A percentile compares a stretch with the other conserved stretches of the same genome.
These are phyloP conservation scores for Puntigrus tetrazona DNA, from an alignment of 2,113 vertebrate species.

Conservation along the genomic window DNA sequence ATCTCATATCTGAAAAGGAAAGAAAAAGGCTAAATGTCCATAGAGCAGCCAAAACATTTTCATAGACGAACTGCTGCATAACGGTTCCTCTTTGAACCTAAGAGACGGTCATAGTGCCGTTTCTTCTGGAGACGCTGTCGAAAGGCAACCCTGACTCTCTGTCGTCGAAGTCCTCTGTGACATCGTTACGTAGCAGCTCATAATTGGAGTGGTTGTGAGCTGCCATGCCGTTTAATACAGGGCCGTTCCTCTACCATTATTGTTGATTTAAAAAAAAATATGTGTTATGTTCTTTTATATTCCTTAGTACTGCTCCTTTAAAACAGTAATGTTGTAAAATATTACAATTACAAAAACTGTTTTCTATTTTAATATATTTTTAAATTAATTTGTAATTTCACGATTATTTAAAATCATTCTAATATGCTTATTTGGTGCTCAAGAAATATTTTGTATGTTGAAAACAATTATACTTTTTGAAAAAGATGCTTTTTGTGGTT, in stretches of 20 bases:
- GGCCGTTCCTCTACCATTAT: slow-evolving; percentile 66
- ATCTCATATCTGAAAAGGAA: slow-evolving; percentile 25
- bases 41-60: slow-evolving; percentile 21
- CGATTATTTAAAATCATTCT: background rate
- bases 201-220: slow-evolving; percentile 71
- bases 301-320: background rate
- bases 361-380: background rate
- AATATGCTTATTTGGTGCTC: background rate
- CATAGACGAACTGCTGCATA: background rate
- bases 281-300: background rate
- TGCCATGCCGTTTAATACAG: slow-evolving; percentile 76
- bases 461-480: background rate
- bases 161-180: slow-evolving; percentile 75
- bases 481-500: background rate
- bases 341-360: background rate
- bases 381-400: background rate
- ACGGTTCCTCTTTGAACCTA: slow-evolving; percentile 61
- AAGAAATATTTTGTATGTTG: background rate
- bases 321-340: background rate
- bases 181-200: slow-evolving; percentile 78
- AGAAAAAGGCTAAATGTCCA: slow-evolving; percentile 31
- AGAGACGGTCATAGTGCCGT: slow-evolving; percentile 80
- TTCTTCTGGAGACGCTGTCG: slow-evolving; percentile 84
- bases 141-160: slow-evolving; percentile 75
- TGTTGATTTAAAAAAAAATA: background rate